Base-by-base conservation (phyloP, 2,797 vertebrate species). In the Eulemur coronatus region DNA sequence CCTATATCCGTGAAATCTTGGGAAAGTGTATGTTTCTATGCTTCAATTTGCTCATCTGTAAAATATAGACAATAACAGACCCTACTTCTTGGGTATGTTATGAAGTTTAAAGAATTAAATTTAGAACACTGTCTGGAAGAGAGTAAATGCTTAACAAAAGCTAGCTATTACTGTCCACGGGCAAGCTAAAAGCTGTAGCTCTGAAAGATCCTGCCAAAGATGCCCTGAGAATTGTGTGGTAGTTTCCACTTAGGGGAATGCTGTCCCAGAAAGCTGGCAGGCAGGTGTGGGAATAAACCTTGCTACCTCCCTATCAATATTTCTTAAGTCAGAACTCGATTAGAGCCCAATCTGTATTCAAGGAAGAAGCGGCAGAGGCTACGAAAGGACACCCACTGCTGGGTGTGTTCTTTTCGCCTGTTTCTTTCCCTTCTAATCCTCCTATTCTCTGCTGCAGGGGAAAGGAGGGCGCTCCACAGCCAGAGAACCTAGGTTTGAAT, bases 71-170 rank as follows among this genome's bases (percentile, higher is more conserved):
- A 72, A 72, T 65, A 50, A 81, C 14, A 89, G n/a, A 43, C 12
- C 28, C 61, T 24, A 72, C 5, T 33, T 88, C 22, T 46, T 3
- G 76, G 41, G 41, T 38, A 67, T 48, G n/a, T 13, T 24, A 73
- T 18, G 57, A 88, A 70, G 18, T 86, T 84, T 35, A 93, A 87
- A 43, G 33, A 78, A 55, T 84, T 79, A 55, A 87, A 72, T 38
- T 67, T 76, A n/a, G 14, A 63, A 80, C 2, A 15, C 35, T 43
- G 28, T 63, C 28, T n/a, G n/a, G 38, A 35, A 61, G 28, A 65
- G 28, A 63, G 38, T 55, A 85, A 59, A 38, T 26, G 26, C 35
- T 94, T 67, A 91, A 75, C 61, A 91, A 52, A 69, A 67, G 24
- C 46, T 52, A 82, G 48, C 61, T 75, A 52, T 69, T 35, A 18